phyloP scores from a whole-genome alignment of 2,113 vertebrate genomes.

The Solea solea region DNA sequence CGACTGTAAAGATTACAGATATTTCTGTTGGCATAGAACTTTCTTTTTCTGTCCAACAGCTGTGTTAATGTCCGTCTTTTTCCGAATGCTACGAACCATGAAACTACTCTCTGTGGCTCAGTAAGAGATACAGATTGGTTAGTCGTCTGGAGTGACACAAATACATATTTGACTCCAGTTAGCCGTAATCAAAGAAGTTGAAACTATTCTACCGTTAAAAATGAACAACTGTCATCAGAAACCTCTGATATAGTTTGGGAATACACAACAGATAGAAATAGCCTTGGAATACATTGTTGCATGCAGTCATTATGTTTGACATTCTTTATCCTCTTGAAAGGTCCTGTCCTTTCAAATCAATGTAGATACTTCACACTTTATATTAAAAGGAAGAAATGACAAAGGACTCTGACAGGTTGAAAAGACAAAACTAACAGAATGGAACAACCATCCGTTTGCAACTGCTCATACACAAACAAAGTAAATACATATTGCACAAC shows the following conservation, averaged over 20 bases:
- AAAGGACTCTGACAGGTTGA: slow-evolving; percentile 31
- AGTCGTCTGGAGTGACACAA: slow-evolving; percentile 85
- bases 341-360: slow-evolving; percentile 78
- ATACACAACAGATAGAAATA: slow-evolving; percentile 89
- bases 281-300: slow-evolving; percentile 83
- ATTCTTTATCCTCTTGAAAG: slow-evolving; percentile 77
- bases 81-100: slow-evolving; percentile 20
- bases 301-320: slow-evolving; percentile 83
- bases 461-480: slow-evolving; percentile 67
- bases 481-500: slow-evolving; percentile 79
- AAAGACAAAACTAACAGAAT: slow-evolving; percentile 42
- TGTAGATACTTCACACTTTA: slow-evolving; percentile 50
- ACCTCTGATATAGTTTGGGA: slow-evolving; percentile 90
- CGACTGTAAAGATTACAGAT: neutral
- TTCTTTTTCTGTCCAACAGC: slow-evolving; percentile 9
- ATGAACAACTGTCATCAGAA: slow-evolving; percentile 88
- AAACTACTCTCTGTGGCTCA: slow-evolving; percentile 30
- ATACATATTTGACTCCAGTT: slow-evolving; percentile 72
- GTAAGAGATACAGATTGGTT: slow-evolving; percentile 38
- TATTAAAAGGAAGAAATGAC: slow-evolving; percentile 37
- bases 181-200: slow-evolving; percentile 82
- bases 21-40: slow-evolving; percentile 1
- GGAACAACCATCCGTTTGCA: slow-evolving; percentile 48
- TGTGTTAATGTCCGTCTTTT: neutral
- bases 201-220: slow-evolving; percentile 85